Evolutionary conservation across 1,140 invertebrate genomes (phyloP).

Genomic region (Nephila pilipes): DNA sequence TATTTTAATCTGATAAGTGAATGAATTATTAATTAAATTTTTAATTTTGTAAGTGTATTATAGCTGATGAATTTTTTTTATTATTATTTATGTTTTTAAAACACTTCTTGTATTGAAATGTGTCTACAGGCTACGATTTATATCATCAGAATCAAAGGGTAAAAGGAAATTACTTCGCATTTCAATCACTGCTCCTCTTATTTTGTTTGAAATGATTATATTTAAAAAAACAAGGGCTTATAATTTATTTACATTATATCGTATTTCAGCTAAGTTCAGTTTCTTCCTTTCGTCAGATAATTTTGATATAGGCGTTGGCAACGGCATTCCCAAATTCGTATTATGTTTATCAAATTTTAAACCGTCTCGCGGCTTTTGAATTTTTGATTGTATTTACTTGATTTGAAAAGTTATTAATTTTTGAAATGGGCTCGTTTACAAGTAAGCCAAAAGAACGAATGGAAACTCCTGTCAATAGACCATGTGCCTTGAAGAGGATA

Average conservation of each 20-base stretch:
- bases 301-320: background rate
- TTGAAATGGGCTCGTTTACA: conserved; percentile 48
- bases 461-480: conserved; percentile 3
- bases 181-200: background rate
- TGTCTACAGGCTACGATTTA: background rate
- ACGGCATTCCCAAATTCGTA: background rate
- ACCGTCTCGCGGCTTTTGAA: background rate
- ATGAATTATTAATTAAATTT: too few species aligned
- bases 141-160: background rate
- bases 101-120: too few species aligned
- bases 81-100: too few species aligned
- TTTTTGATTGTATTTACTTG: background rate
- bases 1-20: too few species aligned
- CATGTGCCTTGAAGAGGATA: conserved; percentile 60
- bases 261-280: too few species aligned
- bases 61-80: too few species aligned
- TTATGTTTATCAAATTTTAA: conserved; percentile 49
- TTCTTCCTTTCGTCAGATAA: background rate
- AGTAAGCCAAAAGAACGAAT: conserved; percentile 20
- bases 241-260: background rate
- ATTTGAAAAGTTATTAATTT: background rate
- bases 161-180: background rate
- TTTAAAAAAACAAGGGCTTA: background rate
- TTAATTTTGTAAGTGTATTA: too few species aligned
- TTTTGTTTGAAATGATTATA: background rate